Percentiles rank a stretch among this genome's conserved stretches.
These are phyloP conservation scores for Aphis craccivora DNA, from an alignment of 1,140 invertebrate genomes.

Conservation along the genomic window DNA sequence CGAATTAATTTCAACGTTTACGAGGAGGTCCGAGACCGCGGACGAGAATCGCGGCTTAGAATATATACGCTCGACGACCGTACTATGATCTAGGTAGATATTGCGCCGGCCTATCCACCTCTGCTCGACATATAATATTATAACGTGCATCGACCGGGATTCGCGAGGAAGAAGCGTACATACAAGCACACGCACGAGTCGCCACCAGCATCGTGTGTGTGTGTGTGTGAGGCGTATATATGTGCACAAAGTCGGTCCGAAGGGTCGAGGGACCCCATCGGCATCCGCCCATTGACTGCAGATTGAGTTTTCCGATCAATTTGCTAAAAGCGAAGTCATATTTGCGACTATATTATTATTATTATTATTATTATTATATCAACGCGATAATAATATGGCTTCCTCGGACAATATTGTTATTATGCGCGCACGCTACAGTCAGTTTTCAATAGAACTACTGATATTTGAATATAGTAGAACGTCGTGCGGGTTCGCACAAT, in stretches of 20 bases:
- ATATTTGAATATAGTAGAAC: background rate
- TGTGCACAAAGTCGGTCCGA: background rate
- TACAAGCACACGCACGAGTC: background rate
- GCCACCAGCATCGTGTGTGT: too few species aligned
- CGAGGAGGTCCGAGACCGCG: background rate
- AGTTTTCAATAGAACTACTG: background rate
- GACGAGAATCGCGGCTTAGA: background rate
- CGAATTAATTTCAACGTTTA: constrained; percentile 11
- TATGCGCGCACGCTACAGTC: background rate
- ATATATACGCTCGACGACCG: background rate
- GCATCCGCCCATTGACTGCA: background rate
- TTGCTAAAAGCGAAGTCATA: background rate
- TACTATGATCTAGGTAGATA: background rate
- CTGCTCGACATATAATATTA: background rate
- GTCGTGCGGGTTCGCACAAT: background rate
- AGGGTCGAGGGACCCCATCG: background rate
- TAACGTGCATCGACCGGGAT: background rate
- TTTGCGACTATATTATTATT: background rate
- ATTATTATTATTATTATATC: background rate
- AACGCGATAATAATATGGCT: background rate
- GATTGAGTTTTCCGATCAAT: background rate
- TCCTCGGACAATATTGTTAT: background rate
- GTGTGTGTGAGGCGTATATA: background rate
- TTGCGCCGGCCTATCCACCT: background rate
- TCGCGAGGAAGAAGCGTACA: background rate